phyloP scores from a whole-genome alignment of 2,888 invertebrate species.

The Adelognathus sp. region DNA sequence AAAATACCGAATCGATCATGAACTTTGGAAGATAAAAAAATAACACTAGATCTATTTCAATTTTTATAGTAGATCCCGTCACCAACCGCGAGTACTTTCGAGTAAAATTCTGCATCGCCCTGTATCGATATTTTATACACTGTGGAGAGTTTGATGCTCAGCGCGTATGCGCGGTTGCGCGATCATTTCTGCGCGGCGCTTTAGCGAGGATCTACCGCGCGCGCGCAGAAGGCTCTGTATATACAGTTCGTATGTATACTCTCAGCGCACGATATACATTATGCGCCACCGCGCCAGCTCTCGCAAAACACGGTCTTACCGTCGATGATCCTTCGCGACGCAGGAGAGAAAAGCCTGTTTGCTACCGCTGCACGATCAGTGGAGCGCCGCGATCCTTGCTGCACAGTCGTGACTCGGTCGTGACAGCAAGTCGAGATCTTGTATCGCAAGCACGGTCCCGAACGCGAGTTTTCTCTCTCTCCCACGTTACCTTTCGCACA shows the following conservation, averaged over 20 bases:
- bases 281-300: background rate
- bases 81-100: too few species aligned
- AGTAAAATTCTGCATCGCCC: too few species aligned
- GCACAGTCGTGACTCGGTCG: conserved; percentile 31
- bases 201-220: conserved; percentile 28
- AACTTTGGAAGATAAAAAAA: too few species aligned
- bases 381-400: conserved; percentile 33
- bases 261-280: background rate
- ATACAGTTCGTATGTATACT: background rate
- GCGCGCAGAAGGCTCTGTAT: background rate
- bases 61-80: too few species aligned
- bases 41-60: too few species aligned
- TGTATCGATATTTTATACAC: background rate
- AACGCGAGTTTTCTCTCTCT: background rate
- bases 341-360: conserved; percentile 15
- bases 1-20: too few species aligned
- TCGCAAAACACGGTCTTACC: conserved; percentile 5
- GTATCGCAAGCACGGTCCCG: background rate
- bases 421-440: conserved; percentile 16
- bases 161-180: conserved; percentile 5
- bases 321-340: conserved; percentile 7
- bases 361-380: conserved; percentile 35
- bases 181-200: conserved; percentile 17
- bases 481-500: background rate
- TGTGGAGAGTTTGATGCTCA: background rate